phyloP scores from a whole-genome alignment of 2,888 invertebrate genomes.

The Parasteatoda lunata region DNA sequence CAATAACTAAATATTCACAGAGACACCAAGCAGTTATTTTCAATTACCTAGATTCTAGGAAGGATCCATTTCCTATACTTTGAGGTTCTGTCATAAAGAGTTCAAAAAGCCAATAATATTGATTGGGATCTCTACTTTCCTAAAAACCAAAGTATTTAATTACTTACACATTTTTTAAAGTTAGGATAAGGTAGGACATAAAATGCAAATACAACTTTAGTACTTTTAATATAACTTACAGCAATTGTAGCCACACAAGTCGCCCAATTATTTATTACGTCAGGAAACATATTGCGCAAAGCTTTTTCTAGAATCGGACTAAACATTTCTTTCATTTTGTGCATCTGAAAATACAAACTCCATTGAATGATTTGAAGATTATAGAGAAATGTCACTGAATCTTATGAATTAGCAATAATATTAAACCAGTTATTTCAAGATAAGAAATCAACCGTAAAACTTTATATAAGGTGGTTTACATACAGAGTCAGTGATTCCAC shows the following conservation, averaged over 20 bases:
- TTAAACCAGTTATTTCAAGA: not conserved
- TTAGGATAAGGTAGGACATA: not conserved
- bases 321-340: conserved; percentile 79
- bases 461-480: not conserved
- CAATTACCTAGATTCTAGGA: conserved; percentile 75
- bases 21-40: not conserved
- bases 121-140: conserved; percentile 83
- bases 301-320: conserved; percentile 80
- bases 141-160: conserved; percentile 68
- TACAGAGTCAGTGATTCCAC: too few relatives aligned
- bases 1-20: too few relatives aligned
- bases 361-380: not conserved
- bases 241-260: conserved; percentile 82
- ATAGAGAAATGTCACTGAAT: not conserved
- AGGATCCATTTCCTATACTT: conserved; percentile 75
- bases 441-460: not conserved
- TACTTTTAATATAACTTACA: conserved; percentile 73
- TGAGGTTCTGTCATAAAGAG: conserved; percentile 81
- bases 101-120: conserved; percentile 79
- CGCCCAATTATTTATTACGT: conserved; percentile 84
- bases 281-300: conserved; percentile 82
- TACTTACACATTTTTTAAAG: not conserved
- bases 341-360: conserved; percentile 74
- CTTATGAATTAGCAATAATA: too few relatives aligned
- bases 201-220: too few relatives aligned